Base-by-base conservation (phyloP, 2,888 invertebrate genomes). In the Acleris literana region DNA sequence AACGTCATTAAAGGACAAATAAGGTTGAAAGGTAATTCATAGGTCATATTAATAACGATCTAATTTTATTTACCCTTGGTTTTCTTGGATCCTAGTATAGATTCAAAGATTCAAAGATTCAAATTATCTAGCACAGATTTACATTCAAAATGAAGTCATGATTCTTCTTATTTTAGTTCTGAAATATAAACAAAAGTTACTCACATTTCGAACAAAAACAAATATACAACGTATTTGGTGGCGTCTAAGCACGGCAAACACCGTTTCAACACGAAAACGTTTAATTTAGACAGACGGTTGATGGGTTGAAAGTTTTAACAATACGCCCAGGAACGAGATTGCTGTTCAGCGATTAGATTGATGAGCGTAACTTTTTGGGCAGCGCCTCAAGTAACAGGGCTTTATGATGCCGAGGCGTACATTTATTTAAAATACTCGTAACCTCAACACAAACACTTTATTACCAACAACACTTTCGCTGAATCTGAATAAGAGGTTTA, bases 251-350 rank as follows among this genome's bases (percentile, higher is more conserved):
- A 82, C 79, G 76, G 79, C 81, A 75, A 83, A 87, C 82, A 78
- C 80, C 80, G 75, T 71, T 72, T 72, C 72, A 83, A 82, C 90
- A 90, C 88, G 90, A 87, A 88, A 78, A 82, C 86, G 87, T 88
- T 87, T 85, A 87, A 87, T 86, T 84, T 85, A 69, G 62, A 62
- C 63, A 68, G 68, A 66, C 66, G 66, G 65, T 62, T 61, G 66
- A 66, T 69, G 70, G 68, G 74, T 73, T 74, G 33, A 65, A 70
- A 75, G 69, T 73, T 72, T 70, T 63, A 70, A 67, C 63, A 62
- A 69, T 70, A 69, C 71, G 68, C 60, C 58, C 65, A 71, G 64
- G 69, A 69, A 71, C 64, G 67, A 70, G 71, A 77, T 77, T 71
- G 75, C 79, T 74, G 76, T 79, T 78, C 76, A 70, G 68, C 73